Base-by-base conservation (phyloP, 2,113 vertebrate genomes). In the Fulmarus glacialis region DNA sequence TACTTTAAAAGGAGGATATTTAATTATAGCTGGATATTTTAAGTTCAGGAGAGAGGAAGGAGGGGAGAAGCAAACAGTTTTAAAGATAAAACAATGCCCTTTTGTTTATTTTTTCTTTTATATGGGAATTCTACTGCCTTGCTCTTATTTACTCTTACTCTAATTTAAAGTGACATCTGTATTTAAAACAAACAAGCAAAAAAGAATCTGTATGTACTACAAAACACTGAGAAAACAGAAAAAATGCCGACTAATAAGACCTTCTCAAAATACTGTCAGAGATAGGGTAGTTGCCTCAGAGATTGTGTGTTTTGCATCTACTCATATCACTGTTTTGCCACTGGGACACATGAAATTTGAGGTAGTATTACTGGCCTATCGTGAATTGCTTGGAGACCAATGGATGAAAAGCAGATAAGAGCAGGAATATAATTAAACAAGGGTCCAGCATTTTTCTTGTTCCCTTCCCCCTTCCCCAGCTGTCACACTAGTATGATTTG, bases 1-100 rank as follows among this genome's bases (percentile, higher is more conserved):
- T 97, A 85, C 96, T 97, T 91, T 93, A 93, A 90, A 93, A 97
- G 94, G 92, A 96, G 97, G 97, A 97, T 74, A 96, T 98, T 98
- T 96, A 98, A 98, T 98, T 97, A 97, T 96, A 97, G 90, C 70
- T 38, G 77, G 80, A 85, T 96, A 98, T 98, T 98, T 98, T 91
- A 81, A 96, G 96, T 89, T 95, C 87, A 58, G 81, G 95, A 96
- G 95, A 91, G 70, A 52, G 77, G 94, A 96, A 97, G 71, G 83
- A 97, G 96, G 30, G 68, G 27, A 92, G 75, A 98, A 97, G 92
- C 58, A 94, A 97, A 81, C 67, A 67, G 66, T 97, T 96, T 95
- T 70, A 86, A 95, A 91, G 71, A 96, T 38, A 73, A 96, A 97
- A 96, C 40, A 90, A 96, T 91, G 30, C 15, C 60, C 71, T 95